These are phyloP conservation scores for Eupsittula cactorum DNA, from an alignment of 2,113 vertebrate genomes.

Conservation along the genomic window DNA sequence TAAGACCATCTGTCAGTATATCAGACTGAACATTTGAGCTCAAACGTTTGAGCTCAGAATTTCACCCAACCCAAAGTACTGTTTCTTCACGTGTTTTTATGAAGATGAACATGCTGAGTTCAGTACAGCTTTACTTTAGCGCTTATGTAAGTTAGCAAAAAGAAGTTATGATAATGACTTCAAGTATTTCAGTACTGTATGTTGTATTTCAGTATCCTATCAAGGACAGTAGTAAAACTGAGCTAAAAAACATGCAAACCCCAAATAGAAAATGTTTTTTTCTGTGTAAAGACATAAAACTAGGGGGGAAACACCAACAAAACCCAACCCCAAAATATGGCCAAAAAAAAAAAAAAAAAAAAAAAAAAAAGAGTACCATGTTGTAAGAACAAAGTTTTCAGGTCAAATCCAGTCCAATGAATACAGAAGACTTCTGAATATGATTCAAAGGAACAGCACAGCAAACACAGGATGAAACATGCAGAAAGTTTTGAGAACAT, in stretches of 20 bases:
- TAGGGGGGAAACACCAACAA: neutral
- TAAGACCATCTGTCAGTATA: conserved; percentile 42
- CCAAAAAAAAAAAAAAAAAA: neutral
- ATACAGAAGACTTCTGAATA: neutral
- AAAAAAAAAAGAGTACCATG: neutral
- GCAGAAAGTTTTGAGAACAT: neutral
- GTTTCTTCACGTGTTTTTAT: neutral
- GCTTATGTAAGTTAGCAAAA: neutral
- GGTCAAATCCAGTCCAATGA: neutral
- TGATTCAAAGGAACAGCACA: neutral
- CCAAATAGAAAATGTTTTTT: neutral
- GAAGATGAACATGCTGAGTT: neutral
- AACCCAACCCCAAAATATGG: neutral
- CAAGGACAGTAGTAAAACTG: neutral
- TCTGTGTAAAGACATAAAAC: neutral
- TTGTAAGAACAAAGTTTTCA: neutral
- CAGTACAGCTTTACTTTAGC: neutral
- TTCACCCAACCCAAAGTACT: neutral
- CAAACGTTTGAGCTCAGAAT: neutral
- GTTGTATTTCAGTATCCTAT: neutral
- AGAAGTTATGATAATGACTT: neutral
- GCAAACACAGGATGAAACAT: neutral
- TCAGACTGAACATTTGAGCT: neutral
- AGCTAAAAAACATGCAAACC: neutral
- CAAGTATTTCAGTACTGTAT: neutral